These are phyloP conservation scores for Escarpia spicata DNA, from an alignment of 2,888 invertebrate species.

Conservation along the genomic window DNA sequence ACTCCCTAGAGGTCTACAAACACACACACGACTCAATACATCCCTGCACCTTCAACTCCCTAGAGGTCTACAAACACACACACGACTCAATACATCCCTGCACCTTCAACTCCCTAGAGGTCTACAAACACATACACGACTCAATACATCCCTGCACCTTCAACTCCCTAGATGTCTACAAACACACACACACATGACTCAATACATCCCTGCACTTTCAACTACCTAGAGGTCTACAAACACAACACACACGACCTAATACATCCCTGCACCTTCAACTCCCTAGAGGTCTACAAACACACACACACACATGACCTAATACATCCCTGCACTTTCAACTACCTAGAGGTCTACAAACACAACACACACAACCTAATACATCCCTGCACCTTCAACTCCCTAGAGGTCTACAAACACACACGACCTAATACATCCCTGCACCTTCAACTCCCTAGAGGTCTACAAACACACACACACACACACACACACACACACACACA, in stretches of 20 bases:
- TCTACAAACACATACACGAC: no score
- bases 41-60: no score
- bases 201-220: constrained; percentile 96
- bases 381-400: constrained; percentile 77
- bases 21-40: no score
- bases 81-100: no score
- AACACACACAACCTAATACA: constrained; percentile 70
- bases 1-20: no score
- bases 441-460: constrained; percentile 76
- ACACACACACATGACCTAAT: constrained; percentile 91
- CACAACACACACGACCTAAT: constrained; percentile 70
- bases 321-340: constrained; percentile 94
- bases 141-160: no score
- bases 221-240: constrained; percentile 82
- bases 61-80: no score
- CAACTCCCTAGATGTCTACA: no score
- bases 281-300: constrained; percentile 58
- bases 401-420: no score
- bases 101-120: no score
- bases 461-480: constrained; percentile 45
- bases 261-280: constrained; percentile 74
- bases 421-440: no score
- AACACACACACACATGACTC: constrained; percentile 85
- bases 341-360: constrained; percentile 78
- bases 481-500: no score